Evolutionary conservation across 2,888 invertebrate species (phyloP).

Genomic region (Creontiades dilutus): DNA sequence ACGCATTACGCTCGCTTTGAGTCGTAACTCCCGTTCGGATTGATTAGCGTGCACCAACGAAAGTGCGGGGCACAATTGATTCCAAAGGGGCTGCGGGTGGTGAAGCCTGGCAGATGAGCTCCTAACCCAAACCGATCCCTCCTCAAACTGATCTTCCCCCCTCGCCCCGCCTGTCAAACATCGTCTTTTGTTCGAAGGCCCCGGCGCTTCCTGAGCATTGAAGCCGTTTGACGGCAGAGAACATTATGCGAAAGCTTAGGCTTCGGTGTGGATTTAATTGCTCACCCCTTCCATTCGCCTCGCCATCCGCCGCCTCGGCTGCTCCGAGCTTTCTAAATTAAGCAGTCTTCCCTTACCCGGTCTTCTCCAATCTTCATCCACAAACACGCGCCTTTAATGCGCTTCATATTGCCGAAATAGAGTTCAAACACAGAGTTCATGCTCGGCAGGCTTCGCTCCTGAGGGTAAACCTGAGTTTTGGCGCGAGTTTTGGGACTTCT

Average conservation of each 20-base stretch:
- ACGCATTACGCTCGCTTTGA: slow-evolving; percentile 12
- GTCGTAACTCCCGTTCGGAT: slow-evolving; percentile 22
- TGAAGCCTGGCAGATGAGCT: neutral
- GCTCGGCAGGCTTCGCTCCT: neutral
- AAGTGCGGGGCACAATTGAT: slow-evolving; percentile 30
- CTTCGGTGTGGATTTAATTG: slow-evolving; percentile 32
- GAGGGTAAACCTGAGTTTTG: neutral
- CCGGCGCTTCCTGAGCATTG: slow-evolving; percentile 12
- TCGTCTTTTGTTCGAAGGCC: slow-evolving; percentile 23
- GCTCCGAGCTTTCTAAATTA: slow-evolving; percentile 2
- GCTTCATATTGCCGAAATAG: slow-evolving; percentile 22
- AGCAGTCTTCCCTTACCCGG: neutral
- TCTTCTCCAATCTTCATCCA: neutral
- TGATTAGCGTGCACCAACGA: slow-evolving; percentile 34
- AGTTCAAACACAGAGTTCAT: slow-evolving; percentile 3
- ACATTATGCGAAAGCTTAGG: slow-evolving; percentile 36
- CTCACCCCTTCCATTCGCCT: neutral
- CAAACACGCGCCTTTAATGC: slow-evolving; percentile 35
- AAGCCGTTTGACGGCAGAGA: slow-evolving; percentile 28
- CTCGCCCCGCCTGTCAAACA: slow-evolving; percentile 28
- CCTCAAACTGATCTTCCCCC: neutral
- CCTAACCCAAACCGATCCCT: slow-evolving; percentile 30
- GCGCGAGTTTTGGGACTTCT: slow-evolving; percentile 36
- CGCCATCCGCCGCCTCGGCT: neutral
- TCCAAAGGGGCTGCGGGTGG: neutral